These are phyloP conservation scores for Parnassius glacialis DNA, from an alignment of 2,888 invertebrate species.

Conservation along the genomic window DNA sequence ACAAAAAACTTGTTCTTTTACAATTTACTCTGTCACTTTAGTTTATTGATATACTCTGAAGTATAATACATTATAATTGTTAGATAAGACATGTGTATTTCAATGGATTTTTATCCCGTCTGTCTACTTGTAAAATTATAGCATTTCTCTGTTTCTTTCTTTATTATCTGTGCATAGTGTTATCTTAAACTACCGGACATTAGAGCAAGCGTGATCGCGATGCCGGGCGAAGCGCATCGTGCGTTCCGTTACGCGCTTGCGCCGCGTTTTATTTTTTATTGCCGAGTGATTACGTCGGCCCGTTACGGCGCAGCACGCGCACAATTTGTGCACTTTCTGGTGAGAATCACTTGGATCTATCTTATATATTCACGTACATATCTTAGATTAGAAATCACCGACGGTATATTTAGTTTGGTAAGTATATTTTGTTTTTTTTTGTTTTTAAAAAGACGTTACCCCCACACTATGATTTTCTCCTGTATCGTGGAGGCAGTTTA, in stretches of 20 bases:
- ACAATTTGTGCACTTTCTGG: constrained; percentile 45
- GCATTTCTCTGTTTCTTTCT: constrained; percentile 4
- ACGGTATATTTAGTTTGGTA: constrained; percentile 2
- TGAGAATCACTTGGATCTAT: constrained; percentile 35
- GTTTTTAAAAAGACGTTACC: too few relatives aligned
- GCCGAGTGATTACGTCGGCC: constrained; percentile 59
- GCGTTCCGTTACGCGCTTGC: constrained; percentile 64
- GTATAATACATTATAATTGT: too few relatives aligned
- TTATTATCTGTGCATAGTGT: constrained; percentile 30
- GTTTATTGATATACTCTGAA: too few relatives aligned
- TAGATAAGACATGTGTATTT: too few relatives aligned
- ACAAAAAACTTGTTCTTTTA: too few relatives aligned
- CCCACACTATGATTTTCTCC: too few relatives aligned
- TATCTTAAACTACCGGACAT: constrained; percentile 24
- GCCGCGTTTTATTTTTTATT: constrained; percentile 58
- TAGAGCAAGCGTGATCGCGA: constrained; percentile 44
- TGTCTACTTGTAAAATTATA: too few relatives aligned
- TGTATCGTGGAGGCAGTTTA: too few relatives aligned
- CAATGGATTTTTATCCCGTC: too few relatives aligned
- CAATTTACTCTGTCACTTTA: too few relatives aligned
- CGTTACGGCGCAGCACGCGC: constrained; percentile 67
- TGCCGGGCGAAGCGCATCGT: constrained; percentile 66
- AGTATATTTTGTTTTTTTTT: too few relatives aligned
- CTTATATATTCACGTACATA: constrained; percentile 46
- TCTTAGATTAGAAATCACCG: constrained; percentile 36